phyloP scores from a whole-genome alignment of 2,113 vertebrate species.

The Cichladusa arquata region DNA sequence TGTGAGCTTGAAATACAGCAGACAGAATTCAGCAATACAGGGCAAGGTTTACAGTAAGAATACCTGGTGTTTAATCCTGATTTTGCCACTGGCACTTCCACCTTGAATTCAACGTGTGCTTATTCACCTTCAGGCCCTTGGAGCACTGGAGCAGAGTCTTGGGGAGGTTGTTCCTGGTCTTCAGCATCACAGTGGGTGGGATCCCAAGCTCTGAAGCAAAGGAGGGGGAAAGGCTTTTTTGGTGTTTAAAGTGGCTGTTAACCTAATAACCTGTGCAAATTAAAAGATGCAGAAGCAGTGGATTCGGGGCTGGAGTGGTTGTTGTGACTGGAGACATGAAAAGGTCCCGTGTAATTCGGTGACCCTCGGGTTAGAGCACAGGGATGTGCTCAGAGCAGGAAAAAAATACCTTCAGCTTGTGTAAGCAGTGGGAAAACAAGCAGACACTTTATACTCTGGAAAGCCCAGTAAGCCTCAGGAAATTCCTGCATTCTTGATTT shows the following conservation, averaged over 20 bases:
- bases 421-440: conserved; percentile 47
- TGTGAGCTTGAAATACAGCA: background rate
- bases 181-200: background rate
- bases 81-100: background rate
- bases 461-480: conserved; percentile 54
- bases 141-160: background rate
- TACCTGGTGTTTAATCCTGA: background rate
- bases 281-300: background rate
- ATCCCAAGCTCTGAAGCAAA: background rate
- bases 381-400: background rate
- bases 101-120: background rate
- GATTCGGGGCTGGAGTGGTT: background rate
- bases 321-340: background rate
- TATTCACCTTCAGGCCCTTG: background rate
- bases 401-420: background rate
- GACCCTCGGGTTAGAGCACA: background rate
- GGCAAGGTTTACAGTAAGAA: background rate
- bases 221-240: background rate
- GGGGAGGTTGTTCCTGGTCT: background rate
- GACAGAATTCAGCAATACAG: background rate
- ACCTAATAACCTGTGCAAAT: background rate
- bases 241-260: background rate
- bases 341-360: background rate
- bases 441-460: background rate
- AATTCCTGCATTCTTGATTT: conserved; percentile 61